Base-by-base conservation (phyloP, 2,888 invertebrate genomes). In the Clusia tigrina region DNA sequence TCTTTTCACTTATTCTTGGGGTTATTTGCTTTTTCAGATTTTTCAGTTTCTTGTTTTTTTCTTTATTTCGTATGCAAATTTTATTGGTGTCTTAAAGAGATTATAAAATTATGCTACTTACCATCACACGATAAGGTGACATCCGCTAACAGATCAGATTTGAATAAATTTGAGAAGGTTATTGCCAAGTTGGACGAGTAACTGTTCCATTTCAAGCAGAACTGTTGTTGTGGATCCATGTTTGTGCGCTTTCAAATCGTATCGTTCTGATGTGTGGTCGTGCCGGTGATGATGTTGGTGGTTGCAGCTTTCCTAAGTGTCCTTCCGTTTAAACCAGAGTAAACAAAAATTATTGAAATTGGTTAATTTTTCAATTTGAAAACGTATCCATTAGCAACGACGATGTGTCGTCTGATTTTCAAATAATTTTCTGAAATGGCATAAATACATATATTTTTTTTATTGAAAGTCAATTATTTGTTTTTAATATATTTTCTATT, bases 191-290 rank as follows among this genome's bases (percentile, higher is more conserved):
- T 95, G 81, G 92, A 93, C 84, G 94, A 94, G 86, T 94, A 95
- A 88, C 94, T 94, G 90, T 94, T 95, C 95, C 95, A 95, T 89
- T 95, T 94, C 81, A 95, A 89, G 88, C 94, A 94, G 87, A 94
- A 95, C 87, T 95, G 94, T 86, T 94, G 95, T 88, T 94, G 94
- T 84, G 93, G 91, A 89, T 94, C 94, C 94, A 94, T 94, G 86
- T 68, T 74, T 12, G 32, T 32, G 32, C 12, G 5, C 32, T 32
- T 32, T 12, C 12, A 32, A 32, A 5, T 32, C 12, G 32, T 32
- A 32, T 32, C 12, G 32, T 32, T n/a, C n/a, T n/a, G n/a, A n/a
- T n/a, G n/a, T n/a, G n/a, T n/a, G n/a, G n/a, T n/a, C n/a, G n/a
- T n/a, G n/a, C n/a, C n/a, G n/a, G n/a, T n/a, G n/a, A n/a, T n/a